Evolutionary conservation across 1,140 invertebrate genomes (phyloP).

Genomic region (Aphelinus certus): DNA sequence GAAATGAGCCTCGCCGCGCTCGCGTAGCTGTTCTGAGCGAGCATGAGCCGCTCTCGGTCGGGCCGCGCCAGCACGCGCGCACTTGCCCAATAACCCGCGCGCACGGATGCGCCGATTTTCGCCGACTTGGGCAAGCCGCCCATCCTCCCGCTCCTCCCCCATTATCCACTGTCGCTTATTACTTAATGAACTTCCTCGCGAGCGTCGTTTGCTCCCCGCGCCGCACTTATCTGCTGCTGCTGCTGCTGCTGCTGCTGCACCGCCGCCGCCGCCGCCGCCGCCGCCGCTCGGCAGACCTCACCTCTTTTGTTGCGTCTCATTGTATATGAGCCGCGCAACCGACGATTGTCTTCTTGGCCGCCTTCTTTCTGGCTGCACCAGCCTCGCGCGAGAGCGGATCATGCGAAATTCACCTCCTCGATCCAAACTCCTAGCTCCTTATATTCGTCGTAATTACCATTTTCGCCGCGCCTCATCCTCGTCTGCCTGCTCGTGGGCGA

Average conservation of each 20-base stretch:
- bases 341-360: too few species aligned
- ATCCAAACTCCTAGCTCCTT: too few species aligned
- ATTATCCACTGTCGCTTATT: constrained; percentile 32
- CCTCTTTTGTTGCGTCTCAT: constrained; percentile 11
- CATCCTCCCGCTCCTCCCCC: not conserved
- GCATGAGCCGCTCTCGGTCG: too few species aligned
- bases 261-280: not conserved
- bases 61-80: too few species aligned
- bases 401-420: too few species aligned
- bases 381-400: too few species aligned
- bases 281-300: not conserved
- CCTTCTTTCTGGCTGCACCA: too few species aligned
- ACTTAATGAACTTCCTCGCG: constrained; percentile 24
- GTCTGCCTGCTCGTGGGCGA: too few species aligned
- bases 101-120: constrained; percentile 31
- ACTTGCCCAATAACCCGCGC: not conserved
- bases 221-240: too few species aligned
- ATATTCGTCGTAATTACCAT: too few species aligned
- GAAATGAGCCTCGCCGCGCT: constrained; percentile 33
- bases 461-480: too few species aligned
- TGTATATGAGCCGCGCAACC: not conserved
- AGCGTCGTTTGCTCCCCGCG: not conserved
- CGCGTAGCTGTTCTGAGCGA: too few species aligned
- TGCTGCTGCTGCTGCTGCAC: not conserved
- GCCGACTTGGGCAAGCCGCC: constrained; percentile 21